Conservation (phyloP, 1,140 invertebrate genomes). For the Drosophila pseudoobscura region DNA sequence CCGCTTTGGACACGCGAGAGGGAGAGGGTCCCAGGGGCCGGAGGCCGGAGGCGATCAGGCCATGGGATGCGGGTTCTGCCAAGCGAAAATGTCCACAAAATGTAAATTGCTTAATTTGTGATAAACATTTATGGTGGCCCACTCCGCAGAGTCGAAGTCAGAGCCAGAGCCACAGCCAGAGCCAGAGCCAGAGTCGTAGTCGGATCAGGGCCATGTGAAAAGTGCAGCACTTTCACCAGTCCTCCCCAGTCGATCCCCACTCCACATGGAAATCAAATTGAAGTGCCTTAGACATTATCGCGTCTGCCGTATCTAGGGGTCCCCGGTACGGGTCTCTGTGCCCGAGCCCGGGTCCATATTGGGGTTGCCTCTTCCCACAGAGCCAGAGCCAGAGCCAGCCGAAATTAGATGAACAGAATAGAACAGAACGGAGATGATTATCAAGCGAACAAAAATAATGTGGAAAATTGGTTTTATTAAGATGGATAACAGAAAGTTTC, state of each 20-base stretch:
- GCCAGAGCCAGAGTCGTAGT: constrained; percentile 5
- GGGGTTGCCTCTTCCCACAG: constrained; percentile 31
- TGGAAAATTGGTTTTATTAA: constrained; percentile 52
- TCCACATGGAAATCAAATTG: constrained; percentile 56
- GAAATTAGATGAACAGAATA: no score
- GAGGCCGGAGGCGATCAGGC: constrained; percentile 26
- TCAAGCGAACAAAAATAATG: constrained; percentile 38
- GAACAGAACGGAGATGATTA: constrained; percentile 21
- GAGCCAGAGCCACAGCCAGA: constrained; percentile 3
- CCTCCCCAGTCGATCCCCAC: constrained; percentile 7
- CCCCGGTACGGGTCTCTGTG: background rate
- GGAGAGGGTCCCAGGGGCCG: constrained; percentile 26
- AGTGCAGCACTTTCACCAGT: constrained; percentile 69
- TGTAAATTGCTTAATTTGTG: constrained; percentile 77
- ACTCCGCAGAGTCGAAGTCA: background rate
- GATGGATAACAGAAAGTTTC: constrained; percentile 40
- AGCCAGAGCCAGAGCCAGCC: background rate
- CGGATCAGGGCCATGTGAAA: constrained; percentile 64
- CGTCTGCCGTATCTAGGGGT: background rate
- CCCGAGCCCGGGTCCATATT: constrained; percentile 1
- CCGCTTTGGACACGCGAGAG: constrained; percentile 6
- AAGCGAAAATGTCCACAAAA: constrained; percentile 57
- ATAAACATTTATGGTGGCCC: constrained; percentile 72
- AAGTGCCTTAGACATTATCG: constrained; percentile 7
- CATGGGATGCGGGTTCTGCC: constrained; percentile 68